Evolutionary conservation across 2,113 vertebrate species (phyloP).

Genomic region (Piaya cayana): DNA sequence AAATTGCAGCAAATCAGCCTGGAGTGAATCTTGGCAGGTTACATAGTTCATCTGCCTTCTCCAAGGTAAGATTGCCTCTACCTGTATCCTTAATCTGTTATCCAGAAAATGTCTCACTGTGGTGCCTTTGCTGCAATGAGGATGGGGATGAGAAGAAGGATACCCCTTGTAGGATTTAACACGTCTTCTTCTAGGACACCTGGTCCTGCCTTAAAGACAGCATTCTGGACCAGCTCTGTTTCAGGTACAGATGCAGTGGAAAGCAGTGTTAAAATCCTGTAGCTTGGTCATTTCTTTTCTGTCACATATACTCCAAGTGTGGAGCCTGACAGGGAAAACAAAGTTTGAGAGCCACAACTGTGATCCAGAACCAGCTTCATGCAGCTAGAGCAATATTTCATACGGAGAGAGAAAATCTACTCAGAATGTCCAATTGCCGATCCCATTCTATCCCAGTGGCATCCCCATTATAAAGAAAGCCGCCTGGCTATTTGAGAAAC

Average conservation of each 20-base stretch:
- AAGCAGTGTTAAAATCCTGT: neutral
- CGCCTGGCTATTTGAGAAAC: neutral
- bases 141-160: neutral
- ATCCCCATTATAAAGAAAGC: constrained; percentile 13
- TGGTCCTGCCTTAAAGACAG: neutral
- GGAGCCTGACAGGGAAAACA: neutral
- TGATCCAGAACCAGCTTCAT: neutral
- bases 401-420: constrained; percentile 14
- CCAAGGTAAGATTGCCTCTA: neutral
- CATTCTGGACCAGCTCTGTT: neutral
- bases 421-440: neutral
- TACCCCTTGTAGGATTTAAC: neutral
- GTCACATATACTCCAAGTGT: neutral
- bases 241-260: neutral
- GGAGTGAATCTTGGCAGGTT: neutral
- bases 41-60: neutral
- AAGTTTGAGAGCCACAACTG: neutral
- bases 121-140: neutral
- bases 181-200: neutral
- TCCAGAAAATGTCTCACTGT: neutral
- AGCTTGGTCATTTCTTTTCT: neutral
- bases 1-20: neutral
- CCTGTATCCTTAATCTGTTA: neutral
- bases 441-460: constrained; percentile 11
- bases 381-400: constrained; percentile 25